These are phyloP conservation scores for Furcula furcula DNA, from an alignment of 2,888 invertebrate species.

Conservation along the genomic window DNA sequence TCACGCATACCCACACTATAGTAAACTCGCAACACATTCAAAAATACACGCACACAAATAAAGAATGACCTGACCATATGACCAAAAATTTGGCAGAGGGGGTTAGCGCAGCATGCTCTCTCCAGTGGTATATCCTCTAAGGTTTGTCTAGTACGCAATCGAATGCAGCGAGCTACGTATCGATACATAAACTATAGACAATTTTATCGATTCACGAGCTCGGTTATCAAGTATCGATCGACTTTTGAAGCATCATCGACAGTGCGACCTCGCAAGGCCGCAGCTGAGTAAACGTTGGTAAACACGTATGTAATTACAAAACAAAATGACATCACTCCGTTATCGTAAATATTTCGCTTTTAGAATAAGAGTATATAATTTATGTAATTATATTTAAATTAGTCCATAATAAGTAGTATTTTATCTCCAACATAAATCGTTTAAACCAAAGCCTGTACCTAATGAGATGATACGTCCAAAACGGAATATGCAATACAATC, in stretches of 20 bases:
- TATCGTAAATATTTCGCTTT: constrained; percentile 34
- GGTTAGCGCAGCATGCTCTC: no score
- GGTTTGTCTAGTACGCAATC: constrained; percentile 28
- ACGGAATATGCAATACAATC: no score
- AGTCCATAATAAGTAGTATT: no score
- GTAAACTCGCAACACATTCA: no score
- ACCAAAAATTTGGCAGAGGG: no score
- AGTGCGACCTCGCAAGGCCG: constrained; percentile 68
- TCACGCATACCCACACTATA: no score
- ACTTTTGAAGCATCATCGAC: constrained; percentile 43
- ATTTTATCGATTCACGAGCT: constrained; percentile 24
- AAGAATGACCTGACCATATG: no score
- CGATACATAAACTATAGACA: constrained; percentile 13
- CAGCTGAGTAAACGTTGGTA: constrained; percentile 64
- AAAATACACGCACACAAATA: no score
- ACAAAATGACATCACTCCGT: constrained; percentile 63
- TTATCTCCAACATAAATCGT: no score
- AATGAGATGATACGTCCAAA: no score
- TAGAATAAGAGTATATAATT: constrained; percentile 28
- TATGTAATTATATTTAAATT: constrained; percentile 6
- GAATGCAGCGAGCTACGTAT: constrained; percentile 13
- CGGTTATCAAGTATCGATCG: constrained; percentile 37
- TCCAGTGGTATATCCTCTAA: no score
- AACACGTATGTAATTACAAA: constrained; percentile 51
- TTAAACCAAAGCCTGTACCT: no score